Base-by-base conservation (phyloP, 2,113 vertebrate species). In the Pipa parva region DNA sequence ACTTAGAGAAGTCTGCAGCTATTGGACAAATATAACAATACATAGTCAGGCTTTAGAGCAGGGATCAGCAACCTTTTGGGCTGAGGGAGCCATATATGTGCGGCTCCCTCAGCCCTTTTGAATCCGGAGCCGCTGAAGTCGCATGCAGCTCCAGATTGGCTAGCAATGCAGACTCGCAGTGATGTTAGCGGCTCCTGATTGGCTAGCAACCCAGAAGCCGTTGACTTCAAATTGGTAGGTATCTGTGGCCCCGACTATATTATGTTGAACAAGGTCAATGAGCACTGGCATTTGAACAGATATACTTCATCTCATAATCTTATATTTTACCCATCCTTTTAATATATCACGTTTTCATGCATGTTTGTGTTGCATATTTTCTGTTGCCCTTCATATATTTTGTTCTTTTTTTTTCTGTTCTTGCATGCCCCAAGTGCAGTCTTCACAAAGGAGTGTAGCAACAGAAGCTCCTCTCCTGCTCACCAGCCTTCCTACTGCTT, bases 211-310 rank as follows among this genome's bases (percentile, higher is more conserved):
- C n/a, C n/a, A n/a, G n/a, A n/a, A n/a, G n/a, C n/a, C n/a, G n/a
- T n/a, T n/a, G n/a, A n/a, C n/a, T n/a, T n/a, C n/a, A n/a, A n/a
- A n/a, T n/a, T n/a, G n/a, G n/a, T n/a, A n/a, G n/a, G n/a, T n/a
- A n/a, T n/a, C 5, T 39, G 56, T 59, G 33, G 56, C 2, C 7
- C 22, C 20, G 8, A 29, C 25, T 55, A 28, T 25, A 24, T 28
- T 28, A 61, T 20, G 9, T 21, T 5, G 10, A 26, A 28, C n/a
- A 13, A n/a, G 4, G 48, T 26, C 7, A 22, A 20, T 11, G 9
- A 10, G 37, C 46, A 0, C 73, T 80, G 73, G 75, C 75, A 80
- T 79, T 69, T 83, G 75, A 78, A 80, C 74, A 78, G 78, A 77
- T 39, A 50, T 65, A 27, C 15, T 63, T 15, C 31, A 15, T 58